Evolutionary conservation across 2,113 vertebrate species (phyloP).

Genomic region (Ameiurus melas): DNA sequence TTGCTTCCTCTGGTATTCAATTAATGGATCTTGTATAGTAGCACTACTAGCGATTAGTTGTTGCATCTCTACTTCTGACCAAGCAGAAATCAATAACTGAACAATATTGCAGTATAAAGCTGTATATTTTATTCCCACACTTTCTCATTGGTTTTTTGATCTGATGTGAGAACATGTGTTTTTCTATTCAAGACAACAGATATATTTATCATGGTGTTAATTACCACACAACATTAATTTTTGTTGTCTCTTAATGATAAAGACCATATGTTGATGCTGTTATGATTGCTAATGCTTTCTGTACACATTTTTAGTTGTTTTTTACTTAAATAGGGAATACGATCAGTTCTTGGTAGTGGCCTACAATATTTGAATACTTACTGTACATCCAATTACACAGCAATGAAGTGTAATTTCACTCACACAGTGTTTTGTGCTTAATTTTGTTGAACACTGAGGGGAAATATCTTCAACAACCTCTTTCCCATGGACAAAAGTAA

Average conservation of each 20-base stretch:
- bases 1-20: too few species aligned
- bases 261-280: neutral
- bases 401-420: conserved; percentile 1
- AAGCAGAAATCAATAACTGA: neutral
- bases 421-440: neutral
- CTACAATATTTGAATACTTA: neutral
- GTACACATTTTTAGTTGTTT: neutral
- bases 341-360: neutral
- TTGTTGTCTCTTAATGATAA: conserved; percentile 10
- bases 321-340: neutral
- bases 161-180: neutral
- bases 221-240: conserved; percentile 15
- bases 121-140: neutral
- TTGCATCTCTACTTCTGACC: neutral
- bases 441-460: neutral
- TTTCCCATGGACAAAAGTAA: neutral
- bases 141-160: neutral
- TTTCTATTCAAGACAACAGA: neutral
- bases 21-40: too few species aligned
- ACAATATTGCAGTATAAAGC: neutral
- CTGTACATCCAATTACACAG: neutral
- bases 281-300: neutral
- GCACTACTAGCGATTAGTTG: too few species aligned
- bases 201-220: neutral
- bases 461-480: neutral